Conservation (phyloP, 2,797 vertebrate species). For the Poeciliopsis presidionis region DNA sequence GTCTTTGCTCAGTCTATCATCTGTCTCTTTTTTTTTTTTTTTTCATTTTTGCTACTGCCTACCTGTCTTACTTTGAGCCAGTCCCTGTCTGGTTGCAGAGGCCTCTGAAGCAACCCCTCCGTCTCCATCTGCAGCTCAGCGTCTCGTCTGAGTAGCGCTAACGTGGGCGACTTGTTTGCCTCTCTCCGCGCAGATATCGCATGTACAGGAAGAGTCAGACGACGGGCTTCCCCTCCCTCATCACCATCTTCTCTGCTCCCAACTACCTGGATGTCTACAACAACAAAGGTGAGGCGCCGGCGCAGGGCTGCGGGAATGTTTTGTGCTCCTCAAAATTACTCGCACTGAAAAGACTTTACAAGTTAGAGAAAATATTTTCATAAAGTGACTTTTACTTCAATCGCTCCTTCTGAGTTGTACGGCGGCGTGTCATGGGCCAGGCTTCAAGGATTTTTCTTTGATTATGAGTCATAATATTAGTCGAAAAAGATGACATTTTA, state of each 20-base stretch:
- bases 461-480: too few species aligned
- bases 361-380: too few species aligned
- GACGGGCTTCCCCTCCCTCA: constrained; percentile 97
- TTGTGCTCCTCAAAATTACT: neutral
- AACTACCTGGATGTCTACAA: constrained; percentile 99
- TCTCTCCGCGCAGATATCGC: constrained; percentile 85
- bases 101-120: constrained; percentile 26
- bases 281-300: constrained; percentile 90
- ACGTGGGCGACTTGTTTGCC: constrained; percentile 46
- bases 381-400: too few species aligned
- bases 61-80: constrained; percentile 28
- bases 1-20: constrained; percentile 5
- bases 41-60: constrained; percentile 24
- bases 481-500: too few species aligned
- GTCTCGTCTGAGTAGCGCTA: constrained; percentile 21
- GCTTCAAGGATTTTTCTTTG: too few species aligned
- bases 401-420: too few species aligned
- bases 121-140: constrained; percentile 1
- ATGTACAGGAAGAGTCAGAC: constrained; percentile 99
- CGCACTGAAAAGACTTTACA: too few species aligned
- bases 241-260: constrained; percentile 98
- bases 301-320: neutral
- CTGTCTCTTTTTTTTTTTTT: constrained; percentile 24
- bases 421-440: too few species aligned
- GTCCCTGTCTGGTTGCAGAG: constrained; percentile 37